phyloP scores from a whole-genome alignment of 2,113 vertebrate genomes.

The Pelodiscus sinensis region DNA sequence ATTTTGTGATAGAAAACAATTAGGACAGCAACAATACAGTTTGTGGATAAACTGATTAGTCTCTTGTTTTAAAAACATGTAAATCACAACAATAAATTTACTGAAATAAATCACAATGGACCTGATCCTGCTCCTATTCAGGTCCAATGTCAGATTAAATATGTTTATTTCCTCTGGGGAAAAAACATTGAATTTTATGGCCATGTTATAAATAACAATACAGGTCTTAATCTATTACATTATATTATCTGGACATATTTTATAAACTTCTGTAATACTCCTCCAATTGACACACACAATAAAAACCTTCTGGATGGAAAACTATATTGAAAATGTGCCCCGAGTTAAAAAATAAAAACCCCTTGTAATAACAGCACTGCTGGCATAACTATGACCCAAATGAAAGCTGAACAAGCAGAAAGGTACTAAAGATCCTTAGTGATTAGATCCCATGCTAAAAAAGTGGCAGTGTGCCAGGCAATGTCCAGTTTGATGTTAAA shows the following conservation, averaged over 20 bases:
- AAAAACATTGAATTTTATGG: slow-evolving; percentile 31
- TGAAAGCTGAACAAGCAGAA: slow-evolving; percentile 74
- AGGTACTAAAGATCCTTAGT: slow-evolving; percentile 73
- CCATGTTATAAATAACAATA: slow-evolving; percentile 18
- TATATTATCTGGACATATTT: slow-evolving; percentile 12
- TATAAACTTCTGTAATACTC: slow-evolving; percentile 60
- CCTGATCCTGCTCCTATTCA: background rate
- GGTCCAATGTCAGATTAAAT: background rate
- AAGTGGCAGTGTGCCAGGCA: slow-evolving; percentile 82
- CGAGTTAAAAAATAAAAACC: slow-evolving; percentile 45
- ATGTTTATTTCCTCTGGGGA: background rate
- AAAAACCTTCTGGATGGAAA: slow-evolving; percentile 6
- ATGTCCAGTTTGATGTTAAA: slow-evolving; percentile 82
- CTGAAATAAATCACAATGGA: background rate
- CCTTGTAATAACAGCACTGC: slow-evolving; percentile 16
- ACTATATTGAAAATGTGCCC: slow-evolving; percentile 29
- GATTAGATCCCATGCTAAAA: slow-evolving; percentile 75
- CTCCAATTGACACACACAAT: slow-evolving; percentile 52
- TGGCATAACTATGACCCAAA: slow-evolving; percentile 58
- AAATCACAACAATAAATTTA: slow-evolving; percentile 55
- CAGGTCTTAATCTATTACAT: slow-evolving; percentile 37
- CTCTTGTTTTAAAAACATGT: slow-evolving; percentile 63
- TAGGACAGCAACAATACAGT: slow-evolving; percentile 53
- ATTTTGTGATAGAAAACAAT: slow-evolving; percentile 56
- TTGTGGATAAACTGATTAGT: slow-evolving; percentile 55